Evolutionary conservation across 1,140 invertebrate genomes (phyloP).

Genomic region (Maconellicoccus hirsutus): DNA sequence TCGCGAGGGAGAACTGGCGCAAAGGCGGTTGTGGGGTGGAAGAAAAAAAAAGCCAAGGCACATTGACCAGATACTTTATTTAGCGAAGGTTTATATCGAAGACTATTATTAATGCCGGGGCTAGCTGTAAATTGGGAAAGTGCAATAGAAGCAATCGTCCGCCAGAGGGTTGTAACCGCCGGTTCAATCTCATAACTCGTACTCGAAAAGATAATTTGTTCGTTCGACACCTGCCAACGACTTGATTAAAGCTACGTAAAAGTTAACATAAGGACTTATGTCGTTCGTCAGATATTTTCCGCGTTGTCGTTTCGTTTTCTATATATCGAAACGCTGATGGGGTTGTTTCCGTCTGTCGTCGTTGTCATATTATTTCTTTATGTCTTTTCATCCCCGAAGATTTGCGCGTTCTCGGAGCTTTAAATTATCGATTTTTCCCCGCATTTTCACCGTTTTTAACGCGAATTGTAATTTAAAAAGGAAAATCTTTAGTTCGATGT

Average conservation of each 20-base stretch:
- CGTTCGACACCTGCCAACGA: neutral
- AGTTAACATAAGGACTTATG: slow-evolving; percentile 9
- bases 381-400: slow-evolving; percentile 2
- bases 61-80: neutral
- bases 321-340: neutral
- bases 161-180: slow-evolving; percentile 1
- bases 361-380: slow-evolving; percentile 9
- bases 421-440: neutral
- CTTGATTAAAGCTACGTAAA: slow-evolving; percentile 5
- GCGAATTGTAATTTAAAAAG: neutral
- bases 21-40: no score
- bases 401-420: neutral
- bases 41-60: neutral
- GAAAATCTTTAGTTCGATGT: neutral
- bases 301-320: neutral
- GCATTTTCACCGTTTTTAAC: neutral
- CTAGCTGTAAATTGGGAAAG: neutral
- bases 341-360: neutral
- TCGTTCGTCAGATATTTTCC: neutral
- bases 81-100: neutral
- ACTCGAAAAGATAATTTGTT: slow-evolving; percentile 4
- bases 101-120: slow-evolving; percentile 2
- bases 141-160: slow-evolving; percentile 7
- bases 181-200: slow-evolving; percentile 8
- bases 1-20: neutral